phyloP scores from a whole-genome alignment of 2,113 vertebrate genomes.

The Terrapene triunguis region DNA sequence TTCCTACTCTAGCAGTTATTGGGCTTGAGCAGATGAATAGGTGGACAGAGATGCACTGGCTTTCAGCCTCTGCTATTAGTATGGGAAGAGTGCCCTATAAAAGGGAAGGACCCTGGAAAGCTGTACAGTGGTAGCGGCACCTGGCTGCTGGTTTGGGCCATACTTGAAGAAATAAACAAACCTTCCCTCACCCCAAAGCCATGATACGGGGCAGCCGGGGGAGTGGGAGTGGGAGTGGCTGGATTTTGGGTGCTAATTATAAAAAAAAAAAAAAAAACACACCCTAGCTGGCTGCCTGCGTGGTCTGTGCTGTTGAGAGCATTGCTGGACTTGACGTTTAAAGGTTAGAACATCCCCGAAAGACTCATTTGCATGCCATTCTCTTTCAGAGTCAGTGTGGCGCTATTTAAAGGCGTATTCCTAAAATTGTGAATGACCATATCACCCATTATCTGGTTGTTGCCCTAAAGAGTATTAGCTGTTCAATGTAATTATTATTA shows the following conservation, averaged over 20 bases:
- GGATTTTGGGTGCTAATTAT: too few species aligned
- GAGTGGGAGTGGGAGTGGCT: too few species aligned
- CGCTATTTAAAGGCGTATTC: neutral
- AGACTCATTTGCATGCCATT: neutral
- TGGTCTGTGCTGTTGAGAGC: too few species aligned
- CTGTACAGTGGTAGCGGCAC: neutral
- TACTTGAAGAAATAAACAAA: neutral
- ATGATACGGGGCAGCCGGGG: fast-evolving
- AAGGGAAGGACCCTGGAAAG: neutral
- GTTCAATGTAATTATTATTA: neutral
- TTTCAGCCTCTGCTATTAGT: neutral
- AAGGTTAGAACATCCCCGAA: neutral
- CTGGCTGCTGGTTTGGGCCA: neutral
- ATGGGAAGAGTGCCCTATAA: neutral
- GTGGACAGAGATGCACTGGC: neutral
- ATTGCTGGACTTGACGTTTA: too few species aligned
- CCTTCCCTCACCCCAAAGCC: neutral
- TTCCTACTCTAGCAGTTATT: neutral
- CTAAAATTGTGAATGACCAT: neutral
- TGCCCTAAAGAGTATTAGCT: neutral
- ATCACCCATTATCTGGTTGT: neutral
- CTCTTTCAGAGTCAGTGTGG: neutral
- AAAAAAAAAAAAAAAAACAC: too few species aligned
- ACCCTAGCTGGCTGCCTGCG: too few species aligned
- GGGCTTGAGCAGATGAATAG: neutral